Conservation (phyloP, 92 coral and sea anemone species). For the Desmophyllum pertusum region DNA sequence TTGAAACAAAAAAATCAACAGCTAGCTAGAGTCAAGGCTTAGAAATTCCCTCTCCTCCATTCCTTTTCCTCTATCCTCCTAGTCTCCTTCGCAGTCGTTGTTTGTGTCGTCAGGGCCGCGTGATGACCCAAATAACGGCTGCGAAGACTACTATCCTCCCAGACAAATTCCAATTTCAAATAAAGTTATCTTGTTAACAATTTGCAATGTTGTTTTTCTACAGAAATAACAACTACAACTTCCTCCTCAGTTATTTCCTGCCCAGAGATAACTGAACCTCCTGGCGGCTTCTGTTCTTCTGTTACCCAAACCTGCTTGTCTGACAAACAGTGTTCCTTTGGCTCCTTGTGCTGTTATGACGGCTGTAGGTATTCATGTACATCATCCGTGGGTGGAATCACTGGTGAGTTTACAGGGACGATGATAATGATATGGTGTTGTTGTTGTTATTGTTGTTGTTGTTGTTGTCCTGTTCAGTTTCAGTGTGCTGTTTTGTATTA, state of each 20-base stretch:
- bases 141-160: too few species aligned
- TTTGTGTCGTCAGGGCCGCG: too few species aligned
- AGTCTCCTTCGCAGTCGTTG: too few species aligned
- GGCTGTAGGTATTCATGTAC: constrained; percentile 29
- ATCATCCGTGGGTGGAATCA: background rate
- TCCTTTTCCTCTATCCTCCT: too few species aligned
- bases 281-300: constrained; percentile 8
- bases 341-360: constrained; percentile 28
- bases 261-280: constrained; percentile 6
- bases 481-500: too few species aligned
- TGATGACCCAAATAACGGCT: too few species aligned
- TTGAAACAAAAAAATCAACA: too few species aligned
- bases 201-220: background rate
- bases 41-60: too few species aligned
- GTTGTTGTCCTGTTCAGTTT: too few species aligned
- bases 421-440: background rate
- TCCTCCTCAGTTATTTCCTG: background rate
- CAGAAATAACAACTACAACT: background rate
- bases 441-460: background rate
- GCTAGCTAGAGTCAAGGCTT: too few species aligned
- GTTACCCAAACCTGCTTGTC: background rate
- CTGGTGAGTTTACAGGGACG: background rate
- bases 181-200: too few species aligned
- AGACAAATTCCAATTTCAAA: too few species aligned
- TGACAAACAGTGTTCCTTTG: constrained; percentile 23